These are phyloP conservation scores for Branchinecta lindahli DNA, from an alignment of 1,140 invertebrate species.

Conservation along the genomic window DNA sequence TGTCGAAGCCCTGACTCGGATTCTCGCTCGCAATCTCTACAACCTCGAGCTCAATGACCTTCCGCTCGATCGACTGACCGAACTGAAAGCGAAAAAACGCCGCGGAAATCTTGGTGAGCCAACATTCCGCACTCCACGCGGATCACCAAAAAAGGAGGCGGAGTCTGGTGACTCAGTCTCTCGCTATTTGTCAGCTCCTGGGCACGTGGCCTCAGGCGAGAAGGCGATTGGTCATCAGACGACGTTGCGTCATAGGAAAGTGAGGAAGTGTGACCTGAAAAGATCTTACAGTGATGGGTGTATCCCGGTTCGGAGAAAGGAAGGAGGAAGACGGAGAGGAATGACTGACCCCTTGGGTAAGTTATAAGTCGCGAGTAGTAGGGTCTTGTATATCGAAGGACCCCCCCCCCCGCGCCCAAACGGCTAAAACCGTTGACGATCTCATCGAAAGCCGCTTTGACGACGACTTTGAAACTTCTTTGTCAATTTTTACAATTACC, in stretches of 20 bases:
- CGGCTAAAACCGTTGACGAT: no score
- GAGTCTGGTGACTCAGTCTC: background rate
- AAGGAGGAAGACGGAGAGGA: background rate
- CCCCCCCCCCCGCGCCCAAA: no score
- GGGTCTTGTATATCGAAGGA: no score
- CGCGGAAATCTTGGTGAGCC: slow-evolving; percentile 24
- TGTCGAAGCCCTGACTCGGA: slow-evolving; percentile 81
- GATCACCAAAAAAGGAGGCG: background rate
- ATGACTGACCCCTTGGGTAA: slow-evolving; percentile 3
- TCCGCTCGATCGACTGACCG: slow-evolving; percentile 63
- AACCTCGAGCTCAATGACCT: slow-evolving; percentile 76
- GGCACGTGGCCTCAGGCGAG: no score
- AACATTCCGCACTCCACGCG: background rate
- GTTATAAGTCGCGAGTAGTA: background rate
- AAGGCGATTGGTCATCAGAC: no score
- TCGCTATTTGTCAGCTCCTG: background rate
- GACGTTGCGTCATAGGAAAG: background rate
- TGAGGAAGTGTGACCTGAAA: background rate
- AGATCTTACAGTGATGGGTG: background rate
- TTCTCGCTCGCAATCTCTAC: slow-evolving; percentile 82
- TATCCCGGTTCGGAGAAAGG: background rate
- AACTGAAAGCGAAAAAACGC: slow-evolving; percentile 59
- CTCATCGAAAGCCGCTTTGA: no score
- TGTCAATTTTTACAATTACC: no score
- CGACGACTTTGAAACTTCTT: no score